phyloP scores from a whole-genome alignment of 2,113 vertebrate species.

The Peromyscus maniculatus region DNA sequence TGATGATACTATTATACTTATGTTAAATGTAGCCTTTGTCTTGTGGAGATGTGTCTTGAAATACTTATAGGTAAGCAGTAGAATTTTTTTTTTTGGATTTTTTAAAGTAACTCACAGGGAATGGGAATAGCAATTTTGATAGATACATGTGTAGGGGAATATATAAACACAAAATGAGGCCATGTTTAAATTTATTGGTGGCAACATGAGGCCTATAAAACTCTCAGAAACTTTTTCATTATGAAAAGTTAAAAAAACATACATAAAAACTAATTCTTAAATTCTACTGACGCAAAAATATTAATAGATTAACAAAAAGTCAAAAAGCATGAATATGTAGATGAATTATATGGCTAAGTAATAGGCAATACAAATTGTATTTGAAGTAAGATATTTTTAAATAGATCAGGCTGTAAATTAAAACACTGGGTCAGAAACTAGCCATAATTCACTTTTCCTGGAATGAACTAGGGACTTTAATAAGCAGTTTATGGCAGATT shows the following conservation, averaged over 20 bases:
- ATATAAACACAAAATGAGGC: neutral
- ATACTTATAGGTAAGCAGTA: neutral
- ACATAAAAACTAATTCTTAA: neutral
- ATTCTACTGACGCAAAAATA: neutral
- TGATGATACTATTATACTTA: neutral
- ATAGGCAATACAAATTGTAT: slow-evolving; percentile 16
- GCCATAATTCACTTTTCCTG: slow-evolving; percentile 11
- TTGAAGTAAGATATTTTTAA: slow-evolving; percentile 42
- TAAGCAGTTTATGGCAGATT: neutral
- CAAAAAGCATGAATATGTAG: neutral
- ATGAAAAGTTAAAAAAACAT: neutral
- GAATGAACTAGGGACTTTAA: slow-evolving; percentile 1
- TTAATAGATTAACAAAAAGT: neutral
- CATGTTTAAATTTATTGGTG: neutral
- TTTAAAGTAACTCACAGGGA: neutral
- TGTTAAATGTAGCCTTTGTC: neutral
- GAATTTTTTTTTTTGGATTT: neutral
- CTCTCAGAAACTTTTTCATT: neutral
- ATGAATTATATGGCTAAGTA: neutral
- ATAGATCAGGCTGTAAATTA: neutral
- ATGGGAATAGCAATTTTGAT: neutral
- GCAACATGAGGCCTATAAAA: neutral
- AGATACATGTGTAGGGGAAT: neutral
- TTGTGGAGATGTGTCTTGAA: neutral
- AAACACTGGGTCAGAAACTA: slow-evolving; percentile 23